Evolutionary conservation across 2,797 vertebrate species (phyloP).

Genomic region (Dendrocincla fuliginosa): DNA sequence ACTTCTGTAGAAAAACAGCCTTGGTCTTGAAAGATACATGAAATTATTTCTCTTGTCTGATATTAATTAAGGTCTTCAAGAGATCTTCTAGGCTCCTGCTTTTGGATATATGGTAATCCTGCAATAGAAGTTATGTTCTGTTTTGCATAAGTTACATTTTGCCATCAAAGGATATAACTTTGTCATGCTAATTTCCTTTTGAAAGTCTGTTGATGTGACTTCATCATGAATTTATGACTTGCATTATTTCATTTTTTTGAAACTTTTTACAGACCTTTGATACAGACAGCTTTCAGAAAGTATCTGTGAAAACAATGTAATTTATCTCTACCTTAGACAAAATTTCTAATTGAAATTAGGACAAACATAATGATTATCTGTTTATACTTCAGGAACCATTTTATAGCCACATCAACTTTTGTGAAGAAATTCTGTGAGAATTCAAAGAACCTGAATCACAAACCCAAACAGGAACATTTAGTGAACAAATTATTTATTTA

Average conservation of each 20-base stretch:
- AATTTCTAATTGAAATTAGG: neutral
- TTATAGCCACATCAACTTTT: neutral
- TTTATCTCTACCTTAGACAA: neutral
- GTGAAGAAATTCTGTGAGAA: neutral
- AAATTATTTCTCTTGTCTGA: neutral
- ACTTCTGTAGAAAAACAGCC: neutral
- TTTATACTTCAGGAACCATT: neutral
- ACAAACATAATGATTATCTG: neutral
- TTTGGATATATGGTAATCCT: neutral
- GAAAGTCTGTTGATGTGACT: neutral
- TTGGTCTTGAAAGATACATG: neutral
- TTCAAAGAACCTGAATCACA: neutral
- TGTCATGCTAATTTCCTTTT: neutral
- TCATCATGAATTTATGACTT: neutral
- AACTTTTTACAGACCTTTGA: neutral
- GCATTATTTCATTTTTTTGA: neutral
- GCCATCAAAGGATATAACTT: neutral
- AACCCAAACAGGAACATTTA: neutral
- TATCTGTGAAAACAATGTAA: neutral
- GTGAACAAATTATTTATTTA: neutral
- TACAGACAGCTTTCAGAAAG: neutral
- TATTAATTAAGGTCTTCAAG: neutral
- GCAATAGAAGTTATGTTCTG: neutral
- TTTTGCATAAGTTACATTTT: neutral
- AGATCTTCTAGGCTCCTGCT: neutral